Percentiles rank a stretch among this genome's conserved stretches.
Evolutionary conservation across 2,113 vertebrate genomes (phyloP).

Genomic region (Dendropsophus ebraccatus): DNA sequence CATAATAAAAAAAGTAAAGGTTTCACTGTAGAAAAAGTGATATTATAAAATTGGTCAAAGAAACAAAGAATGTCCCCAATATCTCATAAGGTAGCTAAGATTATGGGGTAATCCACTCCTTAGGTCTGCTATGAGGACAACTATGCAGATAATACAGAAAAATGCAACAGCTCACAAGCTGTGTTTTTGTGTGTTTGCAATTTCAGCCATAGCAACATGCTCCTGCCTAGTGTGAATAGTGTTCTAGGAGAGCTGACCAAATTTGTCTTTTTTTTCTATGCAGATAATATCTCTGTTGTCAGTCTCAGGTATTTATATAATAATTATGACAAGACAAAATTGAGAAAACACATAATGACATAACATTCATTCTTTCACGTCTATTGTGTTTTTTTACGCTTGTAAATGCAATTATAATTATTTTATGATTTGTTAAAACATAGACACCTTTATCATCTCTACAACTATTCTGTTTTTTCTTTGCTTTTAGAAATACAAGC

Average conservation of each 20-base stretch:
- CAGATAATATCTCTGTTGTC: neutral
- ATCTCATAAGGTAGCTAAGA: neutral
- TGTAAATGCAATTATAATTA: neutral
- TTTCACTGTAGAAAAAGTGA: neutral
- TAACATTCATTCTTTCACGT: neutral
- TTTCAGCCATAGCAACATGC: too few relatives aligned
- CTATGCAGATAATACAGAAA: neutral
- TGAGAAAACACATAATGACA: neutral
- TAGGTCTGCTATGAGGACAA: too few relatives aligned
- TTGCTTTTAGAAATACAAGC: slow-evolving; percentile 38
- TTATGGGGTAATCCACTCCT: neutral
- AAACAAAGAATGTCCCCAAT: neutral
- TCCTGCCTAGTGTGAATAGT: too few relatives aligned
- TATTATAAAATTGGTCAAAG: neutral
- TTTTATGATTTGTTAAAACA: slow-evolving; percentile 17
- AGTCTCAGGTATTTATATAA: neutral
- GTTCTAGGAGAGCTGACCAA: too few relatives aligned
- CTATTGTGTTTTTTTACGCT: neutral
- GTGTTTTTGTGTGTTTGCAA: too few relatives aligned
- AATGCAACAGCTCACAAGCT: too few relatives aligned
- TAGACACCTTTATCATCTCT: neutral
- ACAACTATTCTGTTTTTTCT: slow-evolving; percentile 36
- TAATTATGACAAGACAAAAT: neutral
- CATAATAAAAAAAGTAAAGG: neutral
- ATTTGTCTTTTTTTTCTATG: too few relatives aligned